Conservation (phyloP, 1,140 invertebrate genomes). For the Tetragonula clypearis region DNA sequence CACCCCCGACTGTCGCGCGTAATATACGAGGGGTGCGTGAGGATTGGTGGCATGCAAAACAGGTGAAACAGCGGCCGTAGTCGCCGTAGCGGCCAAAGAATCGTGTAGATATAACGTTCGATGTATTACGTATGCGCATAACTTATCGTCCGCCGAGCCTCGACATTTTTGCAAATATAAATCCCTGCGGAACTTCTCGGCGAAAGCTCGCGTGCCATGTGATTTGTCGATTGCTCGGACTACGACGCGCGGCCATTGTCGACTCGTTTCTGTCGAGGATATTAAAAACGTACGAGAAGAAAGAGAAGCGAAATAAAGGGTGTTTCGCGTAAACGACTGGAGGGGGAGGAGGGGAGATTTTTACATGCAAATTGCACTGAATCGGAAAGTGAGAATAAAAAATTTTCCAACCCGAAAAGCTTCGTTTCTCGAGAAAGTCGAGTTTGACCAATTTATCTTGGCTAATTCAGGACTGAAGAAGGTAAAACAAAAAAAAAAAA, state of each 20-base stretch:
- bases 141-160: conserved; percentile 38
- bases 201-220: conserved; percentile 36
- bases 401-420: too few species aligned
- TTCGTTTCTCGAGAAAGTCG: too few species aligned
- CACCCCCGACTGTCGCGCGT: background rate
- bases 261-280: conserved; percentile 12
- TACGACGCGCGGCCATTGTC: conserved; percentile 28
- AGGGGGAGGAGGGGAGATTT: too few species aligned
- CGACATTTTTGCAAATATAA: conserved; percentile 53
- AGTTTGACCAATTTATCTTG: too few species aligned
- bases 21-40: conserved; percentile 20
- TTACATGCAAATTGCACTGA: too few species aligned
- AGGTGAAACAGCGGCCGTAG: background rate
- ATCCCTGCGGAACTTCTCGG: conserved; percentile 27
- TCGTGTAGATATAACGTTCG: conserved; percentile 28
- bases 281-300: background rate
- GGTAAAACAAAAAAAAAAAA: too few species aligned
- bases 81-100: conserved; percentile 19
- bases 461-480: too few species aligned
- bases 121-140: conserved; percentile 52
- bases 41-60: conserved; percentile 35
- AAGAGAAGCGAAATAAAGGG: background rate
- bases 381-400: too few species aligned
- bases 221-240: conserved; percentile 39
- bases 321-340: too few species aligned